Percentiles rank a stretch among this genome's conserved stretches.
Conservation (phyloP, 2,797 vertebrate genomes). For the Cirrhinus mrigala region DNA sequence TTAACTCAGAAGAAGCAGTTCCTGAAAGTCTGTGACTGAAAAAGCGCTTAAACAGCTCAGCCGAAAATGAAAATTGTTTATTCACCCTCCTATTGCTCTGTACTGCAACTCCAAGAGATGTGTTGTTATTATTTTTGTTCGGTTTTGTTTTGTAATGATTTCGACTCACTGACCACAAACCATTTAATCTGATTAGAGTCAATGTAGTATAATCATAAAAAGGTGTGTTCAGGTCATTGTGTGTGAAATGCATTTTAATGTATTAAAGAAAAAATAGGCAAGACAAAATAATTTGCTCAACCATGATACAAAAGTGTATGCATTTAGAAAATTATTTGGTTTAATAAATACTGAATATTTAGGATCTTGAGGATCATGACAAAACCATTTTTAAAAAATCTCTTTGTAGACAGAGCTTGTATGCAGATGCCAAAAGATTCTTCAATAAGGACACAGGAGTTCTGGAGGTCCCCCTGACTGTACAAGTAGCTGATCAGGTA, state of each 20-base stretch:
- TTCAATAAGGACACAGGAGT: conserved; percentile 86
- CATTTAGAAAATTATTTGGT: neutral
- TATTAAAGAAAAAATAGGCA: neutral
- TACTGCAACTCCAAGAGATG: neutral
- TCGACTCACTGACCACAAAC: neutral
- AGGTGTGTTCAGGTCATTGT: neutral
- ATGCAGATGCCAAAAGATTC: conserved; percentile 80
- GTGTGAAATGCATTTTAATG: neutral
- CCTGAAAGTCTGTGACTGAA: conserved; percentile 66
- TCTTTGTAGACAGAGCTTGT: conserved; percentile 75
- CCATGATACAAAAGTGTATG: neutral
- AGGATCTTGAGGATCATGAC: neutral
- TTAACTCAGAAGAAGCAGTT: conserved; percentile 75
- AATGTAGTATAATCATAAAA: neutral
- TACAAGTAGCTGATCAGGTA: conserved; percentile 88
- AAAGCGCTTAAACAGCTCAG: neutral
- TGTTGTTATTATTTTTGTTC: neutral
- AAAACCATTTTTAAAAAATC: neutral
- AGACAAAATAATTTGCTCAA: neutral
- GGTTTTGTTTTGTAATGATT: neutral
- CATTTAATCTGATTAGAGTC: neutral
- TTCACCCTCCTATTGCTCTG: neutral
- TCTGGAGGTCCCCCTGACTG: conserved; percentile 85
- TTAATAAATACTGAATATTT: neutral
- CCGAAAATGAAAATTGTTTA: neutral